These are phyloP conservation scores for Rynchops niger DNA, from an alignment of 2,113 vertebrate species.

Conservation along the genomic window DNA sequence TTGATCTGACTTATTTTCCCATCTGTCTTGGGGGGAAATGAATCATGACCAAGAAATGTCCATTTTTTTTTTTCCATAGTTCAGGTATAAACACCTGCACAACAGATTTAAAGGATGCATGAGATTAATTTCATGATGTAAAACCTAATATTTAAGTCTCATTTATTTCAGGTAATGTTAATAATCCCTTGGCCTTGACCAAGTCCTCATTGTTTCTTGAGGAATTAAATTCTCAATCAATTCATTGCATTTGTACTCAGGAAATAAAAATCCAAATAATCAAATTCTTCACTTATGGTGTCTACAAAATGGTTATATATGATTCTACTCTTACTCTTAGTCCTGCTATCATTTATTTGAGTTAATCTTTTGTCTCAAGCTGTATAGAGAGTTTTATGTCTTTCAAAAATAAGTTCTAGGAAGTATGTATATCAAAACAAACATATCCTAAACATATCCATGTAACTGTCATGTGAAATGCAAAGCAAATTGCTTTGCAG, in stretches of 20 bases:
- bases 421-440: background rate
- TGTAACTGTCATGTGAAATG: background rate
- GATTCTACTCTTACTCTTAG: background rate
- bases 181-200: background rate
- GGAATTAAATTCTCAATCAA: background rate
- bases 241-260: background rate
- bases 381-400: background rate
- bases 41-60: background rate
- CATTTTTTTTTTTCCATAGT: background rate
- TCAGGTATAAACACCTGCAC: background rate
- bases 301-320: background rate
- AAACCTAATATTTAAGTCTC: background rate
- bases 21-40: background rate
- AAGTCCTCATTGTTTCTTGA: background rate
- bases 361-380: background rate
- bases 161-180: background rate
- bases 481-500: background rate
- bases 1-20: background rate
- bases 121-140: background rate
- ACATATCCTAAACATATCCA: background rate
- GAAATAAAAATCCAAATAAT: background rate
- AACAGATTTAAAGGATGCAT: background rate
- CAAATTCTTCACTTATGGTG: background rate
- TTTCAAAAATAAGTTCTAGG: background rate
- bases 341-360: background rate